Evolutionary conservation across 2,797 vertebrate species (phyloP), one percentile per base, ranked within the genome.

Genomic region (Avahi laniger): DNA sequence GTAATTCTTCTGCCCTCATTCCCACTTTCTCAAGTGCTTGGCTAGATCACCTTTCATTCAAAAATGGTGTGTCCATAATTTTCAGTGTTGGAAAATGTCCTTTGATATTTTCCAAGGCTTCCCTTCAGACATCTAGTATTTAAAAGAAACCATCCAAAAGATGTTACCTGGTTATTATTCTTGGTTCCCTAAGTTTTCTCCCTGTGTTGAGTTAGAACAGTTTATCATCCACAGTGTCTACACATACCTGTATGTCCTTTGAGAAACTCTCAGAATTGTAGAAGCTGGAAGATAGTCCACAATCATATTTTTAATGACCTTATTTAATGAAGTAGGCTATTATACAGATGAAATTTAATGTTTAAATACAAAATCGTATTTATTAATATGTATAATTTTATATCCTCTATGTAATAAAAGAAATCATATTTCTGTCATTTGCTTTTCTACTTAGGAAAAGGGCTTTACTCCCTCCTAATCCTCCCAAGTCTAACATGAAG

Each of bases 401-500:
- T 89, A 79, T 85, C 11, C 33, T 94, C 33, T 89, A 30, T 75
- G 7, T 79, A 63, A 95, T 46, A 93, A 82, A 90, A 95, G 7
- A 33, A 89, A 85, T 89, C 35, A 38, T 50, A 41, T 87, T 91
- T 94, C 81, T 96, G 59, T 85, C 67, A 91, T 91, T 93, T 97
- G 73, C 7, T 95, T 91, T 96, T 93, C 82, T 92, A 50, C 24
- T 89, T 61, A 85, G 59, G 69, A 54, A 92, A 85, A 88, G 43
- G 15, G 22, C 22, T 78, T 88, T 76, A 46, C 15, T 80, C 22
- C 4, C 22, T 91, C 1, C 5, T 90, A 81, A 85, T 59, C 81
- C 17, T 91, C 35, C 35, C 18, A 48, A 92, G 41, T 79, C 24
- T 65, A 85, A 93, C 17, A 14, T 20, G 18, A 72, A 48, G 57